phyloP scores from a whole-genome alignment of 92 coral and sea anemone genomes.

The Porites divaricata region DNA sequence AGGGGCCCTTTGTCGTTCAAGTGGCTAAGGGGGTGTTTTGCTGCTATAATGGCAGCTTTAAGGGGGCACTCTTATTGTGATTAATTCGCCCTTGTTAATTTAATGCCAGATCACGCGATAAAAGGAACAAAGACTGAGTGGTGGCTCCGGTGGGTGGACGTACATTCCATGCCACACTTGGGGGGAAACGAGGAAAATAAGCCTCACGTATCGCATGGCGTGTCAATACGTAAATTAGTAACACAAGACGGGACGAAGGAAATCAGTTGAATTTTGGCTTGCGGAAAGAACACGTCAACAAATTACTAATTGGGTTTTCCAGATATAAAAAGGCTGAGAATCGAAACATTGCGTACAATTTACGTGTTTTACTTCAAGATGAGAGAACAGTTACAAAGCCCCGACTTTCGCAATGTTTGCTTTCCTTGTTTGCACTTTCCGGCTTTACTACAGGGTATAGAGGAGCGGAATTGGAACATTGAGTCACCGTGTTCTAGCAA shows the following conservation, averaged over 20 bases:
- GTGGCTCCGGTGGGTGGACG: conserved; percentile 10
- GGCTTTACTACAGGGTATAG: neutral
- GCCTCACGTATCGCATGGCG: neutral
- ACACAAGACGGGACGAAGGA: neutral
- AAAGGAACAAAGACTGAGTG: neutral
- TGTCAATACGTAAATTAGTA: conserved; percentile 5
- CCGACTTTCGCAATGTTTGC: conserved; percentile 40
- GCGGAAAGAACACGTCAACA: conserved; percentile 27
- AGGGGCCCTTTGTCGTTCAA: neutral
- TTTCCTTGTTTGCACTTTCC: conserved; percentile 15
- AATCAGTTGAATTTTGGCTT: neutral
- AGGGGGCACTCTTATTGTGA: conserved; percentile 3
- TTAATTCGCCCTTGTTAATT: conserved; percentile 11
- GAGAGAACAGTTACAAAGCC: conserved; percentile 13
- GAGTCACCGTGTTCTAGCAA: conserved; percentile 20
- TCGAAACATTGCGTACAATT: neutral
- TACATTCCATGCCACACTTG: conserved; percentile 4
- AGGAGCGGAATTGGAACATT: neutral
- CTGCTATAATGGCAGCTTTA: conserved; percentile 11
- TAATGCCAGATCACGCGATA: conserved; percentile 26
- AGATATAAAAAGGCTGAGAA: neutral
- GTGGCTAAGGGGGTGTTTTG: conserved; percentile 12
- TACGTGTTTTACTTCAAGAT: conserved; percentile 14
- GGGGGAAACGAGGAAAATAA: neutral
- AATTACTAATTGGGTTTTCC: conserved; percentile 6